Evolutionary conservation across 2,113 vertebrate genomes (phyloP).

Genomic region (Sturnira hondurensis): DNA sequence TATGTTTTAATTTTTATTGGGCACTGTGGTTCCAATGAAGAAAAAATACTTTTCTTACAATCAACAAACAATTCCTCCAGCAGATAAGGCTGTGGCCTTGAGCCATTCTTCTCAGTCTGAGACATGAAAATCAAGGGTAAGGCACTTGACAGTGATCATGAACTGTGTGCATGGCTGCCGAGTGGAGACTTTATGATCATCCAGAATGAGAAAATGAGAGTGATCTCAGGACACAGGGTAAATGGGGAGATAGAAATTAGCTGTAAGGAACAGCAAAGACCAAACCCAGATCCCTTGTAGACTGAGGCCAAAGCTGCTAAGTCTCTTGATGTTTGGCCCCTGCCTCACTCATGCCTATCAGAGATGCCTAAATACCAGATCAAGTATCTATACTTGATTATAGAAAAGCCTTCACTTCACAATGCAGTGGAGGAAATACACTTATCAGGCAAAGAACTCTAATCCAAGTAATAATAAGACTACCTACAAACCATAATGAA

Average conservation of each 20-base stretch:
- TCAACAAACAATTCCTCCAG: background rate
- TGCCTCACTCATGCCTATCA: background rate
- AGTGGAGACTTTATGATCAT: background rate
- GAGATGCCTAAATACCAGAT: background rate
- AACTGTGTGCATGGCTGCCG: background rate
- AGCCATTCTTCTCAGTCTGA: background rate
- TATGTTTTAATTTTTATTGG: conserved; percentile 20
- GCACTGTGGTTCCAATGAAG: background rate
- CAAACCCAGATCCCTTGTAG: background rate
- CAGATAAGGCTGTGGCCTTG: background rate
- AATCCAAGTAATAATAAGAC: background rate
- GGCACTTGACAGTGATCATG: background rate
- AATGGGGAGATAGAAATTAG: background rate
- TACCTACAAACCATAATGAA: background rate
- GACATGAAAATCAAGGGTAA: background rate
- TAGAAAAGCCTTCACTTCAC: background rate
- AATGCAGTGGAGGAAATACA: background rate
- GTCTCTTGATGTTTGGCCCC: background rate
- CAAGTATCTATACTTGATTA: background rate
- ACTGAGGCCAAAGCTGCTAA: background rate
- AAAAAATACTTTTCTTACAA: background rate
- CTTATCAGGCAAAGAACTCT: background rate
- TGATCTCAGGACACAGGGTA: background rate
- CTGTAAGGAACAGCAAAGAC: background rate
- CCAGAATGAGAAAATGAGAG: background rate